These are phyloP conservation scores for Chaetogeoica ovagalla DNA, from an alignment of 2,888 invertebrate genomes.

Conservation along the genomic window DNA sequence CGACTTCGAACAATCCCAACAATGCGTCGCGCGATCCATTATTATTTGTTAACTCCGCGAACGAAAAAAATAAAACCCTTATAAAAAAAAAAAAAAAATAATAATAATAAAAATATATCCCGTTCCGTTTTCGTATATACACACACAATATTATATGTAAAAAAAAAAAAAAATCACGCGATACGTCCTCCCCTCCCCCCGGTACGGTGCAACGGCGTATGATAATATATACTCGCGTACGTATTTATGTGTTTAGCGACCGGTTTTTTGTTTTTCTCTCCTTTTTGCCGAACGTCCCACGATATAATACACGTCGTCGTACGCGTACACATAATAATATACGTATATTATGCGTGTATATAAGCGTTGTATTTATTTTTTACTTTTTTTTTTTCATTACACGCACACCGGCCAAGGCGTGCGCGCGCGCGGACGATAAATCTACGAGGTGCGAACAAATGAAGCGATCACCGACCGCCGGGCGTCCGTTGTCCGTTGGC, in stretches of 20 bases:
- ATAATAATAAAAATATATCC: too few relatives aligned
- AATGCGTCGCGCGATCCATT: constrained; percentile 17
- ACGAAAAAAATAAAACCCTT: constrained; percentile 20
- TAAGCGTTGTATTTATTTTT: too few relatives aligned
- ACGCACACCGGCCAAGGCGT: too few relatives aligned
- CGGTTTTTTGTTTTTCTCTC: neutral
- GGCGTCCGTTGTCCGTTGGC: too few relatives aligned
- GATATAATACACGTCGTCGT: neutral
- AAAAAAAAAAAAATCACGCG: too few relatives aligned
- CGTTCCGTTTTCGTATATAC: too few relatives aligned
- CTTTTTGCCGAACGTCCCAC: neutral
- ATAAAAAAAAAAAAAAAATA: too few relatives aligned
- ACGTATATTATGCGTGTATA: neutral
- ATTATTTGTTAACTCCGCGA: neutral
- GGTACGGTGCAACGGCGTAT: too few relatives aligned
- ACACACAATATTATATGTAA: too few relatives aligned
- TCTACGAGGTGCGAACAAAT: constrained; percentile 31
- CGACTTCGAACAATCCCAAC: constrained; percentile 15
- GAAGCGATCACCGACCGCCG: constrained; percentile 26
- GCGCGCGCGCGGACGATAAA: neutral
- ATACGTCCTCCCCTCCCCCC: too few relatives aligned
- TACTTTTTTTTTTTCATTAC: neutral
- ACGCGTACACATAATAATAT: neutral
- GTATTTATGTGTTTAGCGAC: constrained; percentile 14
- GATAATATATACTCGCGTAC: too few relatives aligned